Base-by-base conservation (phyloP, 2,113 vertebrate genomes). In the Varanus komodoensis region DNA sequence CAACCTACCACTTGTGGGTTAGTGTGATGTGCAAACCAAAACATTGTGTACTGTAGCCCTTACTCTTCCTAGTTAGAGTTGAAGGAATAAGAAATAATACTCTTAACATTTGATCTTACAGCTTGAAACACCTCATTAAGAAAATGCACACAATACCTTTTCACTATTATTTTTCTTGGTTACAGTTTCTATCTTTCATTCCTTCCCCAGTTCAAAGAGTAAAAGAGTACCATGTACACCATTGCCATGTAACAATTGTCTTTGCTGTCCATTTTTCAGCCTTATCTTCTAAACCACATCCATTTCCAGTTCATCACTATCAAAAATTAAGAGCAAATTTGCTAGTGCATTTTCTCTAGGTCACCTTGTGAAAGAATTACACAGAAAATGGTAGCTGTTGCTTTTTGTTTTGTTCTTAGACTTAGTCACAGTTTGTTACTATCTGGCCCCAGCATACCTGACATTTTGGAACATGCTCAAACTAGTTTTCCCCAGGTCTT, bases 281-380 rank as follows among this genome's bases (percentile, higher is more conserved):
- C 27, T 81, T 68, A 29, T 21, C 17, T 68, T 92, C 80, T 87
- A 82, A 93, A 44, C 34, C 29, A 84, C 73, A 79, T 52, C 54
- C 27, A 8, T 48, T n/a, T 38, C 48, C 12, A 32, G 67, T 73
- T 90, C 80, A 17, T 48, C 82, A 17, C 69, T 92, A 71, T 82
- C 71, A 75, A 75, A 34, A 64, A 82, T 77, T 32, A 84, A 75
- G 7, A 90, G 29, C 52, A 84, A 29, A 69, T 44, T 1, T 52
- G n/a, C 67, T 73, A 92, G 14, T 8, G 12, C 0, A 23, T 81
- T 85, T 19, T 89, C 71, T 67, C 27, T 12, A n/a, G 2, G 15
- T 79, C 77, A 25, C n/a, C 54, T 86, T 89, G 67, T 32, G 34
- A 89, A 89, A 32, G 8, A 38, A 11, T 15, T 38, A 84, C 11